Percentiles rank a stretch among this genome's conserved stretches.
phyloP scores from a whole-genome alignment of 2,797 vertebrate species.

The Coreius guichenoti region DNA sequence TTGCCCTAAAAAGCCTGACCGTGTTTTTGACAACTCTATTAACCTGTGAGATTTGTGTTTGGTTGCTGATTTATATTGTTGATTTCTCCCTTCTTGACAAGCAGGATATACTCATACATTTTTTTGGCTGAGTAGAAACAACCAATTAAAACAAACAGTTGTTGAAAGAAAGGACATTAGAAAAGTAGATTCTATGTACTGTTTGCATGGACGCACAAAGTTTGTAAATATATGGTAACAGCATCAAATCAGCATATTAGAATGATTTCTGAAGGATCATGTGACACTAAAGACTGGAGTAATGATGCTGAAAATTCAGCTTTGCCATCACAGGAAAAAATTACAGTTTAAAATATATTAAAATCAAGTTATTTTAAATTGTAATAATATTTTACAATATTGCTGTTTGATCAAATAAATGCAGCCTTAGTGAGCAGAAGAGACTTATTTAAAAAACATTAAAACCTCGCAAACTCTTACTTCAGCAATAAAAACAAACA shows the following conservation, averaged over 20 bases:
- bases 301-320: too few species aligned
- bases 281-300: background rate
- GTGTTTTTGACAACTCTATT: slow-evolving; percentile 26
- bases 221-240: background rate
- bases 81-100: background rate
- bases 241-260: background rate
- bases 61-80: background rate
- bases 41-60: slow-evolving; percentile 4
- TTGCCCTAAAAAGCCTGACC: background rate
- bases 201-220: background rate
- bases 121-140: background rate
- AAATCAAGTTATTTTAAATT: too few species aligned
- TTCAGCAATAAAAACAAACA: too few species aligned
- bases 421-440: too few species aligned
- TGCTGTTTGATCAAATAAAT: too few species aligned
- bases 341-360: too few species aligned
- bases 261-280: background rate
- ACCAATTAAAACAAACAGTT: background rate
- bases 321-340: too few species aligned
- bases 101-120: too few species aligned
- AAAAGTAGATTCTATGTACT: background rate
- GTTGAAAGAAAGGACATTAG: background rate
- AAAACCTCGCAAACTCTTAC: too few species aligned
- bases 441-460: too few species aligned
- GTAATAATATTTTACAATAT: too few species aligned